phyloP scores from a whole-genome alignment of 2,797 vertebrate genomes.

The Gymnoscopelus microlampas region DNA sequence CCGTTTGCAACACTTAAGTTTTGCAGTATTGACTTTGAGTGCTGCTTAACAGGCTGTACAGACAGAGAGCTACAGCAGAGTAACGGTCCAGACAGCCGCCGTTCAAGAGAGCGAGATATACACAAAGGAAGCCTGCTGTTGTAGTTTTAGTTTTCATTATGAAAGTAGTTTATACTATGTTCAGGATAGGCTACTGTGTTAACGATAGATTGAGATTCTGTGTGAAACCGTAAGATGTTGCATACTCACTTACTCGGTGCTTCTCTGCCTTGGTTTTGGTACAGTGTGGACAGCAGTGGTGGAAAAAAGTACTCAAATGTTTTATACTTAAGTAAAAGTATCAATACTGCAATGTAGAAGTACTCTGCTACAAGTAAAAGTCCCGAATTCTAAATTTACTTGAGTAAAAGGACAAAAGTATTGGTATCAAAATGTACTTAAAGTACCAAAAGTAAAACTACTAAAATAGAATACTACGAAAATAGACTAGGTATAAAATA shows the following conservation, averaged over 20 bases:
- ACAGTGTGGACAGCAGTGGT: conserved; percentile 25
- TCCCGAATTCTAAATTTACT: no score
- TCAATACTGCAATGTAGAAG: no score
- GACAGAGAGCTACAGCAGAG: conserved; percentile 3
- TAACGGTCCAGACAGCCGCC: conserved; percentile 20
- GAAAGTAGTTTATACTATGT: conserved; percentile 35
- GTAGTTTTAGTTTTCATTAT: conserved; percentile 25
- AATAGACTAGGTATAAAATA: no score
- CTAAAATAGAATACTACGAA: no score
- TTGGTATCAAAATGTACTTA: no score
- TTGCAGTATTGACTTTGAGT: conserved; percentile 21
- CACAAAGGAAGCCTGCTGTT: conserved; percentile 1
- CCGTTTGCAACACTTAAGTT: conserved; percentile 39
- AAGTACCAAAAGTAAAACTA: no score
- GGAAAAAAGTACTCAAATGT: background rate
- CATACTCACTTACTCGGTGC: conserved; percentile 22
- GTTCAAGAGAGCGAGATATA: conserved; percentile 16
- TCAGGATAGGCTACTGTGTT: background rate
- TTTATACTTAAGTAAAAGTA: no score
- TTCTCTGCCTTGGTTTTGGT: conserved; percentile 22
- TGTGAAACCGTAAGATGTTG: conserved; percentile 23
- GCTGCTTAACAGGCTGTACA: conserved; percentile 38
- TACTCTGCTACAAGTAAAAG: no score
- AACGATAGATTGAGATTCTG: conserved; percentile 21
- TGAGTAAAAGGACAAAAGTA: no score